phyloP scores from a whole-genome alignment of 2,113 vertebrate species.

The Onychostoma macrolepis region DNA sequence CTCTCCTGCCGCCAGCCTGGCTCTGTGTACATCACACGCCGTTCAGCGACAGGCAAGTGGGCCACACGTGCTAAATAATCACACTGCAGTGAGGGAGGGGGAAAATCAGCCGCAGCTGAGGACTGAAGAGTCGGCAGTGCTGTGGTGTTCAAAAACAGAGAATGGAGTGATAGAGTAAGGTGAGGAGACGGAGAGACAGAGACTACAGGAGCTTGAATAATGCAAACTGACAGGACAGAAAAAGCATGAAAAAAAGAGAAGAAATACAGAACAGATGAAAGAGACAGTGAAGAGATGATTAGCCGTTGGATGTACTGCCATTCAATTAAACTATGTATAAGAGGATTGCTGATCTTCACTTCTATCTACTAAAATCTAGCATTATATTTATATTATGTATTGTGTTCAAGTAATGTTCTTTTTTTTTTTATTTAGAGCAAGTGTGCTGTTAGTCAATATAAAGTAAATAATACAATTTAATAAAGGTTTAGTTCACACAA shows the following conservation, averaged over 20 bases:
- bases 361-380: background rate
- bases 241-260: background rate
- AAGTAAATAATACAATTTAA: background rate
- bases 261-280: background rate
- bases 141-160: background rate
- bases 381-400: background rate
- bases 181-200: conserved; percentile 10
- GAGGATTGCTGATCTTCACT: background rate
- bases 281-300: background rate
- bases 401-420: background rate
- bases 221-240: background rate
- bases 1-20: conserved; percentile 58
- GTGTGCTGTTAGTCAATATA: background rate
- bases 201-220: conserved; percentile 9
- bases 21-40: conserved; percentile 37
- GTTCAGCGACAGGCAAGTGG: background rate
- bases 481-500: background rate
- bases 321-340: background rate
- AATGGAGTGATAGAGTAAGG: conserved; percentile 18
- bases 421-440: background rate
- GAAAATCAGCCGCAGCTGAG: background rate
- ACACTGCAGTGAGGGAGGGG: background rate
- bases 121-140: background rate
- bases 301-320: background rate
- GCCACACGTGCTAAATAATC: background rate